Evolutionary conservation across 2,888 invertebrate species (phyloP), one percentile per base, ranked within the genome.

Genomic region (Caenorhabditis sp.): DNA sequence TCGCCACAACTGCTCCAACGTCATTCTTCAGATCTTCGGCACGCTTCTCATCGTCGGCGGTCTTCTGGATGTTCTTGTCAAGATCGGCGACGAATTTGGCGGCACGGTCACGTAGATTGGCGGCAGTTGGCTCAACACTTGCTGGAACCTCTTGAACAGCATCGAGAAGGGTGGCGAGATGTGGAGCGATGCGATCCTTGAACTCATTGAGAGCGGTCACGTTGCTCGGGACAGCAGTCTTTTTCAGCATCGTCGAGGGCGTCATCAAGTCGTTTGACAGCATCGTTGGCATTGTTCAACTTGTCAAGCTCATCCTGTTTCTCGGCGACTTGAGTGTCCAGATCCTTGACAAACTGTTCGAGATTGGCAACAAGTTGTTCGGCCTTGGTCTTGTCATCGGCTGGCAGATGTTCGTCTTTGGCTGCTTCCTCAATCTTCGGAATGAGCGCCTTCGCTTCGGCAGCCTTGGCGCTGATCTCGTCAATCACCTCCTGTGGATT

Each of bases 371-470:
- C 39, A 52, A 61, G 66, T 55, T 58, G 58, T 53, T 63, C 70
- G 39, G 66, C 75, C 46, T 80, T 76, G 52, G 70, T 46, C 55
- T 76, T 73, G 56, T 68, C 73, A 30, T 68, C 73, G 27, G 76
- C 56, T 56, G 70, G 62, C 50, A 76, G 46, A 41, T 75, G 61
- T 41, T 66, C 45, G 62, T 77, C 55, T 59, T 76, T 70, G 61
- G 72, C 55, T 50, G 70, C 55, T 61, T 73, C 72, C 59, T 81
- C 80, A 61, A 79, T 68, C 66, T 68, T 72, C 48, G 75, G 68
- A 56, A 72, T 77, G 50, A 63, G 65, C 22, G 61, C 63, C 50
- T 77, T 73, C 17, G 68, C 72, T 39, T 79, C 75, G 45, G 17
- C 62, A 41, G 72, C 58, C 20, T 71, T 66, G 35, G 45, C 59